Percentiles rank a stretch among this genome's conserved stretches.
Evolutionary conservation across 2,797 vertebrate genomes (phyloP).

Genomic region (Pseudochromis fuscus): DNA sequence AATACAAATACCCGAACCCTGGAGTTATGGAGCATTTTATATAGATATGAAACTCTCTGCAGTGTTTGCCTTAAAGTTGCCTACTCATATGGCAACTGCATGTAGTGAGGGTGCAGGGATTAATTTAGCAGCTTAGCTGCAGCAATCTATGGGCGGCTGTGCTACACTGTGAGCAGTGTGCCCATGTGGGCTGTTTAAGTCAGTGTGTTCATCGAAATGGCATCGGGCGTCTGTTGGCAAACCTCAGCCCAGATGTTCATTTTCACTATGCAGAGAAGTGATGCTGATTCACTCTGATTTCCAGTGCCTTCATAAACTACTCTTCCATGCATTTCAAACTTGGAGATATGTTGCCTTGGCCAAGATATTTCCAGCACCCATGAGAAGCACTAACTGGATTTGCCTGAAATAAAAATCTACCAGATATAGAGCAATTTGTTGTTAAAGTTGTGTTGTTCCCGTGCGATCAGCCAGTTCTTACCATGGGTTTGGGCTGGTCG

Average conservation of each 20-base stretch:
- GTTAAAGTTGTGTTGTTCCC: conserved; percentile 8
- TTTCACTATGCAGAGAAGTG: conserved; percentile 49
- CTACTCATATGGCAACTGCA: conserved; percentile 49
- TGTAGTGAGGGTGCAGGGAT: conserved; percentile 41
- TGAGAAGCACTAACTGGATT: conserved; percentile 35
- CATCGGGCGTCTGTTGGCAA: conserved; percentile 71
- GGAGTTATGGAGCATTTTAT: conserved; percentile 5
- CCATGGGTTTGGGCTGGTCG: conserved; percentile 64
- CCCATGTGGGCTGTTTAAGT: conserved; percentile 69
- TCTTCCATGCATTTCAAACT: conserved; percentile 45
- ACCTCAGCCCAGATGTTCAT: conserved; percentile 77
- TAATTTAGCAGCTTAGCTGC: conserved; percentile 42
- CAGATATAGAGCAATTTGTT: conserved; percentile 30
- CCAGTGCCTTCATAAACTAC: conserved; percentile 43
- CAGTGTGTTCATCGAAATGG: conserved; percentile 66
- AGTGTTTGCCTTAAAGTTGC: conserved; percentile 40
- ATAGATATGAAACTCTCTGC: conserved; percentile 29
- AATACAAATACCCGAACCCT: conserved; percentile 5
- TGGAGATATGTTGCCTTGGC: conserved; percentile 13
- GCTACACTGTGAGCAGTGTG: conserved; percentile 30
- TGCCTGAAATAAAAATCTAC: conserved; percentile 43
- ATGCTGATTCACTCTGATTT: conserved; percentile 56
- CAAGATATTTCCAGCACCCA: conserved; percentile 27
- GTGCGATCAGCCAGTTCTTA: conserved; percentile 61
- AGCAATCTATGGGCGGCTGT: conserved; percentile 27